These are phyloP conservation scores for Balearica regulorum DNA, from an alignment of 2,797 vertebrate genomes.

Conservation along the genomic window DNA sequence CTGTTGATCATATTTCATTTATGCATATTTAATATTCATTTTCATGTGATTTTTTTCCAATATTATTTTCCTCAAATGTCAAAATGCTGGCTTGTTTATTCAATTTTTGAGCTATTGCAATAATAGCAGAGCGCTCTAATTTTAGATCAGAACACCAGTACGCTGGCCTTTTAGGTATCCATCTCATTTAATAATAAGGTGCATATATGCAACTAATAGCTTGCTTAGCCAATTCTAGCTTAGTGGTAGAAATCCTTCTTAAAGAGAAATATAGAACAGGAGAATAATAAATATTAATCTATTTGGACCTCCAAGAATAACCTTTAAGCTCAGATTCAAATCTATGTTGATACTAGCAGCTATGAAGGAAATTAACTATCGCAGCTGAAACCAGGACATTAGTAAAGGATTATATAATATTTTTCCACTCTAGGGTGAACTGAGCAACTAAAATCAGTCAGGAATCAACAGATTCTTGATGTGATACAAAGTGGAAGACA, in stretches of 20 bases:
- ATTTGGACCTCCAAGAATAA: not conserved
- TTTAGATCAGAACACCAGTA: conserved; percentile 12
- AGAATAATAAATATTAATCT: not conserved
- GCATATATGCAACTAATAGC: not conserved
- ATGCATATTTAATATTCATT: conserved; percentile 64
- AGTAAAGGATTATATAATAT: not conserved
- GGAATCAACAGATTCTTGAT: not conserved
- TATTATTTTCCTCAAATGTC: conserved; percentile 57
- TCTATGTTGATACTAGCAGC: not conserved
- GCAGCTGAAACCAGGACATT: not conserved
- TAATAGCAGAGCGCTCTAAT: conserved; percentile 55
- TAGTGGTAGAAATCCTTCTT: not conserved
- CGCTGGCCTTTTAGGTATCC: not conserved
- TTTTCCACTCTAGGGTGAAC: not conserved
- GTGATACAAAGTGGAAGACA: not conserved
- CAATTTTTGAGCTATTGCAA: conserved; percentile 39
- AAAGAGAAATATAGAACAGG: not conserved
- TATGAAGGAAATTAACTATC: too few relatives aligned
- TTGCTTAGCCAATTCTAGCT: not conserved
- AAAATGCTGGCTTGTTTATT: conserved; percentile 64
- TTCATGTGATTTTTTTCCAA: conserved; percentile 23
- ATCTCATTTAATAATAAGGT: not conserved
- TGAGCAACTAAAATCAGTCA: not conserved
- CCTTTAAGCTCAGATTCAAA: not conserved
- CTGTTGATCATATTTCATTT: conserved; percentile 63